A percentile compares a stretch with the other conserved stretches of the same genome.
These are phyloP conservation scores for Myotis myotis DNA, from an alignment of 2,797 vertebrate genomes.

Conservation along the genomic window DNA sequence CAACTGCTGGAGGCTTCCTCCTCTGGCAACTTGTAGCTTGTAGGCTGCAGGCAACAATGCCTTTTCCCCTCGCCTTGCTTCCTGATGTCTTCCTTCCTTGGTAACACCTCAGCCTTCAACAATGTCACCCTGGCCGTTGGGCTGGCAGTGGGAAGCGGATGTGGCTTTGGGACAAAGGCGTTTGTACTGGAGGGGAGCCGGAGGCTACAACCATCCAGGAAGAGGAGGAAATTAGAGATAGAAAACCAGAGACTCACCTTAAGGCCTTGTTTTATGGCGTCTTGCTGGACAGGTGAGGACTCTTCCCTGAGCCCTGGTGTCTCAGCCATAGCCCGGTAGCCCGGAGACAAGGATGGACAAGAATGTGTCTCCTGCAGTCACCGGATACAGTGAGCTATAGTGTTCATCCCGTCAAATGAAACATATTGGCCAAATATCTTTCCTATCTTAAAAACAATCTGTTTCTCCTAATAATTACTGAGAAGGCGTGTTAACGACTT, in stretches of 20 bases:
- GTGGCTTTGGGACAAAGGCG: neutral
- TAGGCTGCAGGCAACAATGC: neutral
- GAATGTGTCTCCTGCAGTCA: neutral
- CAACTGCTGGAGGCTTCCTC: neutral
- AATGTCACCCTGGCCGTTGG: neutral
- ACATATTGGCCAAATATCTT: neutral
- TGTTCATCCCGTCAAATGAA: neutral
- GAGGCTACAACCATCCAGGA: neutral
- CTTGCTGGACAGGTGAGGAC: neutral
- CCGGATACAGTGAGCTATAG: neutral
- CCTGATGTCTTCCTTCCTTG: slow-evolving; percentile 5
- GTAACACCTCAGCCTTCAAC: neutral
- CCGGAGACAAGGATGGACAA: neutral
- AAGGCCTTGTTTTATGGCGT: neutral
- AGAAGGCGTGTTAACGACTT: neutral
- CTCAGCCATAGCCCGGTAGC: neutral
- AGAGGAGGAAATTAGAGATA: neutral
- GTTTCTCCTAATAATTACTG: neutral
- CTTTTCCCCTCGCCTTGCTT: neutral
- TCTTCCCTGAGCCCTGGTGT: neutral
- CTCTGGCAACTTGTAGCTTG: neutral
- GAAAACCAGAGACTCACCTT: neutral
- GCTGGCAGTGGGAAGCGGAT: neutral
- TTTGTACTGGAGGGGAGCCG: neutral
- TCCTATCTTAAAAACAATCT: neutral